Conservation (phyloP, 2,888 invertebrate species). For the Helobdella robusta region DNA sequence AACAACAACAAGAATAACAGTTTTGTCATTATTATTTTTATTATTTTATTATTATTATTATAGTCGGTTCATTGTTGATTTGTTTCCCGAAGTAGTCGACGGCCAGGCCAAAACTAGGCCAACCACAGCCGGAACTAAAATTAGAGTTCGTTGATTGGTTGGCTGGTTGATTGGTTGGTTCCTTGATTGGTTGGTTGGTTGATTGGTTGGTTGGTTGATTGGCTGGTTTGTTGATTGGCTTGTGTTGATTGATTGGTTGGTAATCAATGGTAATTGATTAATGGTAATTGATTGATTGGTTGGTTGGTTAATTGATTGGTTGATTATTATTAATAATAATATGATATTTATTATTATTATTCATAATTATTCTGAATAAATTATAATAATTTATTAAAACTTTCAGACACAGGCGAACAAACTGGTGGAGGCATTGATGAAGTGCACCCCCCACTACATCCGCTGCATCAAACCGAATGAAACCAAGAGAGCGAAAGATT, state of each 20-base stretch:
- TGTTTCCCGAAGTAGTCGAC: conserved; percentile 57
- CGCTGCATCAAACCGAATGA: conserved; percentile 65
- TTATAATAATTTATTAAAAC: too few relatives aligned
- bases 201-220: too few relatives aligned
- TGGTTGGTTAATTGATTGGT: not conserved
- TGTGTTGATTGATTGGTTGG: too few relatives aligned
- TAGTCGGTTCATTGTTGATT: conserved; percentile 55
- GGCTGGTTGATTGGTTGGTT: too few relatives aligned
- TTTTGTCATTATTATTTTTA: not conserved
- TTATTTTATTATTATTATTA: too few relatives aligned
- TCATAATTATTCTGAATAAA: not conserved
- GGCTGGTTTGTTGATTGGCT: too few relatives aligned
- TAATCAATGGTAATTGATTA: not conserved
- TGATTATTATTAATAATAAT: not conserved
- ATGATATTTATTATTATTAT: not conserved
- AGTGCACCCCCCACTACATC: conserved; percentile 62
- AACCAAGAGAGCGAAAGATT: conserved; percentile 59
- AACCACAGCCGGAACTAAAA: conserved; percentile 61
- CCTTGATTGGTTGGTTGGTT: too few relatives aligned
- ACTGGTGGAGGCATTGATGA: conserved; percentile 59
- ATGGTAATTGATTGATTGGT: not conserved
- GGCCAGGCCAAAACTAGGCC: conserved; percentile 55
- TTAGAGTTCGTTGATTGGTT: too few relatives aligned
- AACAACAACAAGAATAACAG: not conserved
- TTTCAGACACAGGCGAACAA: conserved; percentile 59